Evolutionary conservation across 2,797 vertebrate species (phyloP).

Genomic region (Mastacembelus armatus): DNA sequence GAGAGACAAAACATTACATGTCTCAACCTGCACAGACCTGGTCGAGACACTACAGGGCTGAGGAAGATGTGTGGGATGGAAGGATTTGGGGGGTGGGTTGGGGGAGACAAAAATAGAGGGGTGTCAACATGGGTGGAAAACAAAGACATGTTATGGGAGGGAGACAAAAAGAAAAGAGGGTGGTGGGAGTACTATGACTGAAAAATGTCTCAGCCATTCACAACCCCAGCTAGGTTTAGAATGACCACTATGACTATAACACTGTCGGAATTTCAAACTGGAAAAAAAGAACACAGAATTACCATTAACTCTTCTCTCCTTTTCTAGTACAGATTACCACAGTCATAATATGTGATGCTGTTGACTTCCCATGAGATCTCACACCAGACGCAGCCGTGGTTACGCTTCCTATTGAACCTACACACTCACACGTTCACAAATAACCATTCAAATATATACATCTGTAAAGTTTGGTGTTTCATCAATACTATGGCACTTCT

Average conservation of each 20-base stretch:
- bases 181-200: constrained; percentile 12
- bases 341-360: constrained; percentile 28
- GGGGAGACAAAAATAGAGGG: constrained; percentile 40
- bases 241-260: too few relatives aligned
- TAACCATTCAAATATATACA: constrained; percentile 29
- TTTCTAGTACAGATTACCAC: constrained; percentile 18
- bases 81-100: background rate
- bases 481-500: constrained; percentile 24
- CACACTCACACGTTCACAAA: constrained; percentile 28
- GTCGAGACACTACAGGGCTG: constrained; percentile 19
- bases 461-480: constrained; percentile 11
- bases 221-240: too few relatives aligned
- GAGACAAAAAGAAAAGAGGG: constrained; percentile 39
- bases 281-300: constrained; percentile 21
- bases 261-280: too few relatives aligned
- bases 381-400: constrained; percentile 57
- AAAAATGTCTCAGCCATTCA: constrained; percentile 35
- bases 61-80: constrained; percentile 15
- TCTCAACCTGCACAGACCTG: constrained; percentile 61
- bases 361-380: constrained; percentile 41
- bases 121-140: constrained; percentile 39
- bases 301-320: background rate
- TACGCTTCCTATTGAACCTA: constrained; percentile 24
- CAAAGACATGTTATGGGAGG: too few relatives aligned
- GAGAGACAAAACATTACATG: constrained; percentile 71